These are phyloP conservation scores for Phodopus roborovskii DNA, from an alignment of 2,113 vertebrate genomes.

Conservation along the genomic window DNA sequence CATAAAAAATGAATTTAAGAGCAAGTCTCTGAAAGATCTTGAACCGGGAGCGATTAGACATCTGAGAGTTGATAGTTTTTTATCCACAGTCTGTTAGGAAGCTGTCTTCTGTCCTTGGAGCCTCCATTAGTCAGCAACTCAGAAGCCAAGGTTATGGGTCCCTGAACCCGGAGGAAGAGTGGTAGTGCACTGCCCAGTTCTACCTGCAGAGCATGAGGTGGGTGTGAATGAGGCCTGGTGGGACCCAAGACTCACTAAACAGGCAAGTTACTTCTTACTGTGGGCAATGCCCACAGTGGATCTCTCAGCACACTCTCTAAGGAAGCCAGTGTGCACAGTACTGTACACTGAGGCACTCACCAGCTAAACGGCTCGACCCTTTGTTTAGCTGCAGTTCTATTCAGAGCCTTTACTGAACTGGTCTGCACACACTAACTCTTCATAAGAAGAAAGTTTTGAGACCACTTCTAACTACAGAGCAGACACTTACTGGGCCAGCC, in stretches of 20 bases:
- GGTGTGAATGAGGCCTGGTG: background rate
- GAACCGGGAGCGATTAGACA: conserved; percentile 29
- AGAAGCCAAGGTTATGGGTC: background rate
- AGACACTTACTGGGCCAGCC: background rate
- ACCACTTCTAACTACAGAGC: background rate
- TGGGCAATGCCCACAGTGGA: background rate
- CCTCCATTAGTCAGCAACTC: background rate
- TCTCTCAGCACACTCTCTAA: background rate
- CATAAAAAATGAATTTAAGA: conserved; percentile 60
- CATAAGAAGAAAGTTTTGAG: fast-evolving
- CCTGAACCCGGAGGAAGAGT: background rate
- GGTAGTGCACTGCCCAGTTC: fast-evolving
- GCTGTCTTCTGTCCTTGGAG: background rate
- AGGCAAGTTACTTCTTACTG: background rate
- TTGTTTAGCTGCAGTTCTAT: background rate
- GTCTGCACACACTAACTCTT: fast-evolving
- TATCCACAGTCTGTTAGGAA: conserved; percentile 24
- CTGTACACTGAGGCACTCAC: fast-evolving
- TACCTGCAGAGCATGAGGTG: background rate
- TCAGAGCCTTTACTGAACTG: background rate
- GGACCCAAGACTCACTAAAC: background rate
- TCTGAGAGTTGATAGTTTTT: background rate
- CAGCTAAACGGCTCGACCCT: too few relatives aligned
- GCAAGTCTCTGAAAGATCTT: conserved; percentile 37
- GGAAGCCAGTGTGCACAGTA: background rate